Evolutionary conservation across 2,113 vertebrate genomes (phyloP).

Genomic region (Indri indri): DNA sequence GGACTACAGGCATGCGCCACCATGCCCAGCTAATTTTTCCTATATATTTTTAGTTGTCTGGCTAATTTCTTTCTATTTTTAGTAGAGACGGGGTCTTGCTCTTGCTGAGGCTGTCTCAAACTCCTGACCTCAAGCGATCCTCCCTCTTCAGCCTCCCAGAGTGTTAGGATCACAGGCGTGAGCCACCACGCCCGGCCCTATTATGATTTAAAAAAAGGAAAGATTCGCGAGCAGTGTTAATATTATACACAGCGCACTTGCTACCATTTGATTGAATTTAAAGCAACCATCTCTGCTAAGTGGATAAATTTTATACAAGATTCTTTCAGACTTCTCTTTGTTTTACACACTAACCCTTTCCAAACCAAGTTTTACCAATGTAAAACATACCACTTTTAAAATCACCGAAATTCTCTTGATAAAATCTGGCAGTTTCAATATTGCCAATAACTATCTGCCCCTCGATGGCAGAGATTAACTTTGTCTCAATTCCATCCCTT

Average conservation of each 20-base stretch:
- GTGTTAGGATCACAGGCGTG: too few species aligned
- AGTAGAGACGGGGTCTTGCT: too few species aligned
- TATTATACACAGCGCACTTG: neutral
- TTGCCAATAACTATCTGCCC: conserved; percentile 31
- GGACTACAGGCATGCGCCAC: too few species aligned
- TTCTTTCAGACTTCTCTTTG: neutral
- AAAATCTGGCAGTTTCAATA: conserved; percentile 38
- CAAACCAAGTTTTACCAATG: neutral
- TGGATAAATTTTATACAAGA: neutral
- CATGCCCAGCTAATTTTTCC: too few species aligned
- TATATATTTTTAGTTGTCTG: too few species aligned
- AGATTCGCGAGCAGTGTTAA: neutral
- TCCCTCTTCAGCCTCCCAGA: too few species aligned
- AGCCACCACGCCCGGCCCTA: neutral
- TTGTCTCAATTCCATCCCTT: neutral
- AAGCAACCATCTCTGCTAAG: conserved; percentile 17
- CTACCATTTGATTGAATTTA: neutral
- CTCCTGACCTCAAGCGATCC: too few species aligned
- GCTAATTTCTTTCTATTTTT: too few species aligned
- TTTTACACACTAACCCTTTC: neutral
- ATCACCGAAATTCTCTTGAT: conserved; percentile 36
- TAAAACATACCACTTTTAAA: neutral
- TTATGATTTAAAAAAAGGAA: neutral
- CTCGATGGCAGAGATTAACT: conserved; percentile 33
- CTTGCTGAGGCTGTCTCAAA: too few species aligned